phyloP scores from a whole-genome alignment of 2,888 invertebrate species.

The Candidula unifasciata region DNA sequence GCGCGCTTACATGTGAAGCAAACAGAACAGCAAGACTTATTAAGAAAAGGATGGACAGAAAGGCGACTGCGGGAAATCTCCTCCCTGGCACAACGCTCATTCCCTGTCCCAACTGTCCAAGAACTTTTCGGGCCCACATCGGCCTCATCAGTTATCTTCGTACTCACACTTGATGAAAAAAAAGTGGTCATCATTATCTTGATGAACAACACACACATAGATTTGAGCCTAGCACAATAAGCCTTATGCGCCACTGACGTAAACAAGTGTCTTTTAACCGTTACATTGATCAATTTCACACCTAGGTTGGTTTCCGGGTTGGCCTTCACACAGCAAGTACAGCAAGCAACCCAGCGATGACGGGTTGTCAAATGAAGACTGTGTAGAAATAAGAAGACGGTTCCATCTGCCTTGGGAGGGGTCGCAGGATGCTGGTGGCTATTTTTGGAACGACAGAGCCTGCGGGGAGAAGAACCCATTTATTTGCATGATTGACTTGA shows the following conservation, averaged over 20 bases:
- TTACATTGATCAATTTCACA: not conserved
- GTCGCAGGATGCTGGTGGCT: constrained; percentile 80
- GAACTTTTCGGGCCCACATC: no score
- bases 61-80: no score
- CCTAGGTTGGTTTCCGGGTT: constrained; percentile 90
- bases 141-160: not conserved
- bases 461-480: constrained; percentile 86
- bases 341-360: constrained; percentile 89
- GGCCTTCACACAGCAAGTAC: constrained; percentile 84
- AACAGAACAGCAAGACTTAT: no score
- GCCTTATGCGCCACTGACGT: no score
- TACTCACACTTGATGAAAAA: not conserved
- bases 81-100: no score
- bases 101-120: no score
- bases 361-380: constrained; percentile 88
- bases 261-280: no score
- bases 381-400: constrained; percentile 86
- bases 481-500: constrained; percentile 85
- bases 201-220: not conserved
- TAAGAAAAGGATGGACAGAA: no score
- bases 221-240: not conserved
- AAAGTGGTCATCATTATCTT: not conserved
- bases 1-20: no score
- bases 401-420: constrained; percentile 81
- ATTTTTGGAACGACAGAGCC: constrained; percentile 90